These are phyloP conservation scores for Lordiphosa mommai DNA, from an alignment of 1,140 invertebrate genomes.

Conservation along the genomic window DNA sequence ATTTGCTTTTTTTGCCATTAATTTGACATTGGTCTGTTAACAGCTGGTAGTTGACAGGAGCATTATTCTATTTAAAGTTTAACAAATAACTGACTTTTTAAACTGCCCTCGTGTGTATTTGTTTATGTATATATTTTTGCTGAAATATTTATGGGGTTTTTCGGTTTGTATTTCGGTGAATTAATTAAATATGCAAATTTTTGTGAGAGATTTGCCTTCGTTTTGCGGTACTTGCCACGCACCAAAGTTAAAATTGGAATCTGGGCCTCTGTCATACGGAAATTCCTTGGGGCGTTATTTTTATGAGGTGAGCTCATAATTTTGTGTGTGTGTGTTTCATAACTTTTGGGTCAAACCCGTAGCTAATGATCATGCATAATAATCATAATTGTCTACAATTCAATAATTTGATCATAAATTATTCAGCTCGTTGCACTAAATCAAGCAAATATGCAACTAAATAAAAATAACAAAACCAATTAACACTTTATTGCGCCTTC, in stretches of 20 bases:
- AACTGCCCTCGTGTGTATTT: too few relatives aligned
- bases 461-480: conserved; percentile 66
- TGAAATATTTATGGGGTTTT: not conserved
- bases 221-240: conserved; percentile 2
- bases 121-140: too few relatives aligned
- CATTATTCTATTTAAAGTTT: too few relatives aligned
- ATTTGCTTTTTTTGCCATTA: too few relatives aligned
- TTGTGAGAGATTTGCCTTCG: conserved; percentile 6
- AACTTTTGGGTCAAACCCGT: too few relatives aligned
- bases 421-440: conserved; percentile 64
- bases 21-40: too few relatives aligned
- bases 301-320: conserved; percentile 7
- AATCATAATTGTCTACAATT: not conserved
- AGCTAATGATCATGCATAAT: not conserved
- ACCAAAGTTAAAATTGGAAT: conserved; percentile 3
- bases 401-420: conserved; percentile 67
- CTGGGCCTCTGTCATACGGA: not conserved
- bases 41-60: too few relatives aligned
- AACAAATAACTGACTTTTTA: too few relatives aligned
- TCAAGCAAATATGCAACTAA: conserved; percentile 43
- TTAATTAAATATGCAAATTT: conserved; percentile 5
- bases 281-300: conserved; percentile 7
- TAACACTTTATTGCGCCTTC: conserved; percentile 73
- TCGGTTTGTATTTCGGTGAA: conserved; percentile 1
- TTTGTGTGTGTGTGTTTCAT: not conserved